Percentiles rank a stretch among this genome's conserved stretches.
Conservation (phyloP, 2,888 invertebrate genomes). For the Bhutanitis thaidina region DNA sequence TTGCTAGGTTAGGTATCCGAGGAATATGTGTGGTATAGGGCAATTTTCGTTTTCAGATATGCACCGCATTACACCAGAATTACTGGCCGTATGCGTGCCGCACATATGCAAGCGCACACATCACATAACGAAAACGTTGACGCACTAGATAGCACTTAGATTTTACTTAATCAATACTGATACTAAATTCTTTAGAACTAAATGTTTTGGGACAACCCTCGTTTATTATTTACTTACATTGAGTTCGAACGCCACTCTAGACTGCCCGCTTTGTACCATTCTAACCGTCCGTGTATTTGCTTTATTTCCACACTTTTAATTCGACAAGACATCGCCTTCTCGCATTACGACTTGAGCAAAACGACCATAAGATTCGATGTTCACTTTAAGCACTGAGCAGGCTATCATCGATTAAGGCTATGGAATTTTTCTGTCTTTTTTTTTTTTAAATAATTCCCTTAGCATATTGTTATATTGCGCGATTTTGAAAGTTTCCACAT, state of each 20-base stretch:
- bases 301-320: slow-evolving; percentile 23
- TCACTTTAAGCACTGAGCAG: too few species aligned
- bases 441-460: neutral
- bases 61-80: slow-evolving; percentile 80
- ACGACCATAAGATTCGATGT: too few species aligned
- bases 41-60: slow-evolving; percentile 80
- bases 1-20: slow-evolving; percentile 67
- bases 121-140: slow-evolving; percentile 73
- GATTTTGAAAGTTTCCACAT: too few species aligned
- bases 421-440: too few species aligned
- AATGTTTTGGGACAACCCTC: slow-evolving; percentile 81
- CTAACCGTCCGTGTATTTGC: slow-evolving; percentile 30
- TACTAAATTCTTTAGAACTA: slow-evolving; percentile 60
- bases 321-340: neutral
- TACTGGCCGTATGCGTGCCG: slow-evolving; percentile 80
- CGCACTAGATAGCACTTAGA: slow-evolving; percentile 79
- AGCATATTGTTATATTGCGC: neutral
- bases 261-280: slow-evolving; percentile 62
- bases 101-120: slow-evolving; percentile 80
- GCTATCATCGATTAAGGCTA: too few species aligned
- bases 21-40: slow-evolving; percentile 80
- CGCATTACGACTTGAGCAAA: too few species aligned
- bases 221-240: slow-evolving; percentile 60
- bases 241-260: slow-evolving; percentile 74
- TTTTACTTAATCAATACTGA: slow-evolving; percentile 64